Base-by-base conservation (phyloP, 1,140 invertebrate genomes). In the Holotrichia oblita region DNA sequence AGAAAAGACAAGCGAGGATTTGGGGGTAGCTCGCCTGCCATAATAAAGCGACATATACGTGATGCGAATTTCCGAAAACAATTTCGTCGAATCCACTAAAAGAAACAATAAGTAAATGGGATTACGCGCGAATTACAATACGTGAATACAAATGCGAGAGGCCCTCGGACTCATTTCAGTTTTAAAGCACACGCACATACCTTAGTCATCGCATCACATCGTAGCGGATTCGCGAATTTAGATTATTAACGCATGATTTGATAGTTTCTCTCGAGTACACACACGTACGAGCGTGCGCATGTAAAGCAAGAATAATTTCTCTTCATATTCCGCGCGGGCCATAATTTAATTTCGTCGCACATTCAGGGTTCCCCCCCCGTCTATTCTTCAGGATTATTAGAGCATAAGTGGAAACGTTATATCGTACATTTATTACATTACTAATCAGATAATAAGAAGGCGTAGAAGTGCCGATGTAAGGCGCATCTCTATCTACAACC, bases 341-440 rank as follows among this genome's bases (percentile, higher is more conserved):
- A 69, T 69, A 69, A 69, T 69, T 69, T 69, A 69, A 69, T 69
- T 69, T 69, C 61, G 27, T 12, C 22, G 22, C 61, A n/a, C 27
- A 9, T 69, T 34, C 61, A 27, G 20, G 12, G 22, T 20, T 69
- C 61, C n/a, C 61, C 9, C 61, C n/a, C 61, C 9, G 61, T 7
- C 61, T 69, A 69, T 69, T 69, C 61, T 69, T 69, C 61, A 69
- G 61, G 22, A 69, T 69, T 69, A 69, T 34, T 69, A 69, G 61
- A 69, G 61, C 61, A 69, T 69, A 69, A 69, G 61, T 69, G 61
- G 61, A 69, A 69, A 69, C 61, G 61, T 69, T 69, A 69, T 69
- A 69, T 69, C 61, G 61, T 34, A 24, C 61, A 69, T 69, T 69
- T 69, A 69, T 69, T 69, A 69, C 61, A 34, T 69, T 69, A 69